Evolutionary conservation across 2,888 invertebrate genomes (phyloP), one percentile per base, ranked within the genome.

Genomic region (Piscicola geometra): DNA sequence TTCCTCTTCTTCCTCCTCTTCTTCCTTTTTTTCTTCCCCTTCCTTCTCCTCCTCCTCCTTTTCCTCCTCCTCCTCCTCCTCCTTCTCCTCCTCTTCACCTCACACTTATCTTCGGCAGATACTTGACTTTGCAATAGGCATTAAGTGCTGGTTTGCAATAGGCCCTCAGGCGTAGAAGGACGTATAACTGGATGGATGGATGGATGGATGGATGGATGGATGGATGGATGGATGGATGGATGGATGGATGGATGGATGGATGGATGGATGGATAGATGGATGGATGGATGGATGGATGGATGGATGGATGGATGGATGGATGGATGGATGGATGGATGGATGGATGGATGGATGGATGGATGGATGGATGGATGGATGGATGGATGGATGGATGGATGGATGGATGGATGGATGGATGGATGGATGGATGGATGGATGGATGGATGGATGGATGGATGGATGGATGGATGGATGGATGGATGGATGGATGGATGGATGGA

Each of bases 121-220:
- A 75, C 56, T 75, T 74, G 18, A 64, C 66, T 25, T 30, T 36
- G 71, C 68, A 76, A 60, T 50, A 77, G n/a, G 68, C 52, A 25
- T 60, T 66, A 41, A 56, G 64, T 21, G 73, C 73, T 36, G 77
- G 77, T 15, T 76, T 77, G 70, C 79, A 76, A 36, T 76, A 69
- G 0, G 83, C 81, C 21, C 80, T 81, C 36, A 83, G 79, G 69
- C 81, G 80, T 28, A 81, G 78, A 0, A 83, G 77, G 1, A 82
- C 80, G 71, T 80, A 80, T 5, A 82, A 72, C 83, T 83, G 79
- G 15, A 52, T 9, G 52, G 18, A 18, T 52, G 71, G 28, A 52
- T 71, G 50, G 52, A 71, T 71, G 28, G 2, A 52, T 52, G 71
- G 50, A 71, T 52, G 52, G 52, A 71, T 32, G 50, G 71, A 30